phyloP scores from a whole-genome alignment of 2,113 vertebrate genomes.

The Coptodon rendalli region DNA sequence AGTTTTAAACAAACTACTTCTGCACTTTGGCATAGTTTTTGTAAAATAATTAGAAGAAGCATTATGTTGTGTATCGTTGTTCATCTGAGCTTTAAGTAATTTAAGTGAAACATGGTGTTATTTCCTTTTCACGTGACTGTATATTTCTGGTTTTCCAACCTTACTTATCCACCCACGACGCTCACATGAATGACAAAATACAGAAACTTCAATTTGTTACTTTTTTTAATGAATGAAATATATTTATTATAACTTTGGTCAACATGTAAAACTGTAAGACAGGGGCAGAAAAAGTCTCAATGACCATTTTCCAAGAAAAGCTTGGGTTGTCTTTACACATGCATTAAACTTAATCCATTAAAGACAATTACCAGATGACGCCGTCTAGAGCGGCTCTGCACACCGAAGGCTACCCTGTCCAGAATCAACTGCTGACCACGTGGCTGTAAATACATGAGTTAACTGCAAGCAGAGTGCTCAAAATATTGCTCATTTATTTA shows the following conservation, averaged over 20 bases:
- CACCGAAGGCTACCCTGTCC: neutral
- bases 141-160: neutral
- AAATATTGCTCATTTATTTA: neutral
- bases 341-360: neutral
- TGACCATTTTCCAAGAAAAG: neutral
- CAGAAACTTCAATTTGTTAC: constrained; percentile 1
- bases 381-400: neutral
- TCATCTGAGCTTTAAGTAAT: neutral
- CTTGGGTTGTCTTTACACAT: neutral
- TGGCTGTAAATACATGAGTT: neutral
- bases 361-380: neutral
- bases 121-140: neutral
- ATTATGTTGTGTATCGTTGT: neutral
- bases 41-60: neutral
- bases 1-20: too few species aligned
- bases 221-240: constrained; percentile 55
- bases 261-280: constrained; percentile 47
- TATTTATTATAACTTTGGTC: constrained; percentile 49
- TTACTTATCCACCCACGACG: neutral
- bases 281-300: constrained; percentile 13
- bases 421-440: neutral
- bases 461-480: neutral
- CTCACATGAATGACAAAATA: neutral
- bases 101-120: neutral
- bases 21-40: neutral